Base-by-base conservation (phyloP, 2,113 vertebrate species). In the Ceuthmochares aereus region DNA sequence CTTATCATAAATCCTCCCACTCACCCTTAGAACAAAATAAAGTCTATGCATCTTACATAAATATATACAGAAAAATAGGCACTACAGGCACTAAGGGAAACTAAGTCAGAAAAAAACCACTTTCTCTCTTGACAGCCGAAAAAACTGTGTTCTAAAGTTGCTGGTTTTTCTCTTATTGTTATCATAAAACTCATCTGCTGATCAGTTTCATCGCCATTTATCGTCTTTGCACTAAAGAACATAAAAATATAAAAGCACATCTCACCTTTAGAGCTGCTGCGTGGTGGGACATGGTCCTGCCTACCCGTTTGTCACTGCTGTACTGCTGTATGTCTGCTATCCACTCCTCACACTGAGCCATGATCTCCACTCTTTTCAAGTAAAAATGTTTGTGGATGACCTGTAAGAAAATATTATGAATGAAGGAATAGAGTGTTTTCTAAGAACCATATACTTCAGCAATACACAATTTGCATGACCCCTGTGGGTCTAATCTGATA, bases 381-480 rank as follows among this genome's bases (percentile, higher is more conserved):
- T 99, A 99, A 97, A 99, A 99, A 95, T 99, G 99, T 97, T 99
- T 99, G 97, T 99, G 99, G 97, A 99, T 99, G 87, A 99, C 99
- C 99, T 99, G 81, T 37, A 87, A 92, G 58, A 81, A 86, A 83
- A 90, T 20, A 91, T 49, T 34, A 27, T 54, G 3, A 17, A 32
- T 29, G 74, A 84, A 55, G 85, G 13, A n/a, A 54, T 27, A 19
- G 20, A 16, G 20, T 15, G 5, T 43, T 76, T 74, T 77, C 42
- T 10, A 93, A 51, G 40, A 76, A 52, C 26, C 25, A 29, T 2
- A n/a, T 8, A 26, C 19, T 77, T 93, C 2, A 88, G 56, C 30
- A 60, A 29, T 11, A 68, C 5, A 45, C 47, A 63, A 77, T 37
- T 1, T 88, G 21, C 29, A 74, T 78, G 32, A 83, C 4, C 3